phyloP scores from a whole-genome alignment of 2,797 vertebrate genomes.

The Trematomus bernacchii region DNA sequence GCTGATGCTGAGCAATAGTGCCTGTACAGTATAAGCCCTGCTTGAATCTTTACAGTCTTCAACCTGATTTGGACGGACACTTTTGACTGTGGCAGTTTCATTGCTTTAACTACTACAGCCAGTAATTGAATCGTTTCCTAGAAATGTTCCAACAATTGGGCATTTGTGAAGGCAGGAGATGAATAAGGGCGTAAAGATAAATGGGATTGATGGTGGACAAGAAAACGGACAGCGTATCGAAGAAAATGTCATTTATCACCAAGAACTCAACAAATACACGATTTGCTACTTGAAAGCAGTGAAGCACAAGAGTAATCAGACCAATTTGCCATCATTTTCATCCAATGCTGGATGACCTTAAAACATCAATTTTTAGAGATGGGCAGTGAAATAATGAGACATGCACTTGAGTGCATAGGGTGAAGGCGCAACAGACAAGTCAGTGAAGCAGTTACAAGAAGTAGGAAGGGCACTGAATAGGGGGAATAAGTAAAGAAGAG shows the following conservation, averaged over 20 bases:
- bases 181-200: conserved; percentile 47
- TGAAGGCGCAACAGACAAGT: conserved; percentile 52
- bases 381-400: conserved; percentile 72
- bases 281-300: conserved; percentile 54
- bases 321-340: conserved; percentile 48
- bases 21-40: conserved; percentile 24
- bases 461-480: conserved; percentile 22
- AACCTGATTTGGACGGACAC: conserved; percentile 66
- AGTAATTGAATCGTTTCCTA: conserved; percentile 64
- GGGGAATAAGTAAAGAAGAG: neutral
- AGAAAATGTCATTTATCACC: conserved; percentile 58
- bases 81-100: conserved; percentile 55
- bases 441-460: conserved; percentile 63
- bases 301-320: conserved; percentile 54
- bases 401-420: conserved; percentile 47
- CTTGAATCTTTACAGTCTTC: conserved; percentile 30
- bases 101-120: conserved; percentile 66
- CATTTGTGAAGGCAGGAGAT: conserved; percentile 53
- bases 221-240: conserved; percentile 45
- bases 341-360: conserved; percentile 67
- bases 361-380: conserved; percentile 65
- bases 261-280: conserved; percentile 52
- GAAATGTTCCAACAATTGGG: conserved; percentile 62
- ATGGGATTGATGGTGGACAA: conserved; percentile 53
- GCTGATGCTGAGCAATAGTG: neutral